Evolutionary conservation across 92 coral and sea anemone species (phyloP).

Genomic region (Diadumene lineata): DNA sequence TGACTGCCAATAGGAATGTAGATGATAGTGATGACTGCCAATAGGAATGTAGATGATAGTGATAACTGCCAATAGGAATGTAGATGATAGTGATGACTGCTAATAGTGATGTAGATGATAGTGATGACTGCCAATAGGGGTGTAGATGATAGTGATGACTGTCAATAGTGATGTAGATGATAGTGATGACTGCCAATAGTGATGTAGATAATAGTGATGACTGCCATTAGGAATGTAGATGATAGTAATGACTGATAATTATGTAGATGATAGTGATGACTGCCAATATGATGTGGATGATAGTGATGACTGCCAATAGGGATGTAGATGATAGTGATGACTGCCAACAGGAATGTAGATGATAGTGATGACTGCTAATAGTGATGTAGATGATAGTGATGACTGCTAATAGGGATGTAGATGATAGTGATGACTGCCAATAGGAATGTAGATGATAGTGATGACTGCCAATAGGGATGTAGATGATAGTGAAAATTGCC

Average conservation of each 20-base stretch:
- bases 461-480: neutral
- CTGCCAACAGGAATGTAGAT: neutral
- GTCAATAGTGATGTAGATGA: too few relatives aligned
- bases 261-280: neutral
- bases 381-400: neutral
- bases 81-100: neutral
- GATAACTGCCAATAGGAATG: neutral
- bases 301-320: neutral
- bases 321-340: neutral
- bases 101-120: too few relatives aligned
- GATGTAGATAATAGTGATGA: neutral
- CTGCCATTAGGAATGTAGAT: neutral
- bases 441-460: neutral
- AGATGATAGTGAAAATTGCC: too few relatives aligned
- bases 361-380: too few relatives aligned
- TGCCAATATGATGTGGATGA: too few relatives aligned
- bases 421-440: too few relatives aligned
- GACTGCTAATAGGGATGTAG: neutral
- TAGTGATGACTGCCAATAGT: neutral
- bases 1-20: neutral
- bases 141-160: neutral
- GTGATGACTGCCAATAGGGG: neutral
- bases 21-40: neutral
- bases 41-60: too few relatives aligned
- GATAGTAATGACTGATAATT: too few relatives aligned